Base-by-base conservation (phyloP, 2,797 vertebrate genomes). In the Hozukius guyotensis region DNA sequence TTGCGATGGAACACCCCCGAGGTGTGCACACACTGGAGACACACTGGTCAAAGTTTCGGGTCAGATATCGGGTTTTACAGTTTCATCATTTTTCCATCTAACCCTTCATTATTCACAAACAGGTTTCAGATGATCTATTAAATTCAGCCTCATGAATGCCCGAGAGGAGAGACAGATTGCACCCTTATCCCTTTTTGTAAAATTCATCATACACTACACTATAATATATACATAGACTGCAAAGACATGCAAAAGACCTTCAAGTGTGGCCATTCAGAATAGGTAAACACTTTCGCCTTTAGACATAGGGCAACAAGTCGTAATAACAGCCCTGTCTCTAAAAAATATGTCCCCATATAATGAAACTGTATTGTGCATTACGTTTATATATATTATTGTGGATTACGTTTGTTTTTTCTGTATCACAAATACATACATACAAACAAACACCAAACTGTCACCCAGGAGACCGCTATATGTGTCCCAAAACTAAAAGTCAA, bases 91-190 rank as follows among this genome's bases (percentile, higher is more conserved):
- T 63, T 72, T 66, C 22, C 6, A 65, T 72, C 27, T 13, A 59
- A 24, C 4, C 20, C 2, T 0, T 46, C 49, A 61, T 60, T 68
- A 72, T 20, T 64, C 5, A 9, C 46, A 38, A 49, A 65, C 4
- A 63, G n/a, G 22, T 55, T 49, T 75, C 34, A 72, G 27, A 66
- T 74, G 6, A 65, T 77, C 25, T 74, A 69, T 62, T 62, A 36
- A 66, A 75, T 77, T 18, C 36, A 12, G 16, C 14, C 13, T 3
- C 9, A 20, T 25, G 8, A 72, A 57, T 22, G 63, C 31, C 42
- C 27, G 24, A 29, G 29, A 78, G 18, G 31, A 20, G 18, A 63
- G 2, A 57, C 2, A 4, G 4, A 9, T 20, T n/a, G 10, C 64
- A 55, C 10, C 31, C 25, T 5, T 38, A 29, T 46, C 11, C 6